Evolutionary conservation across 2,797 vertebrate genomes (phyloP).

Genomic region (Pelodytes ibericus): DNA sequence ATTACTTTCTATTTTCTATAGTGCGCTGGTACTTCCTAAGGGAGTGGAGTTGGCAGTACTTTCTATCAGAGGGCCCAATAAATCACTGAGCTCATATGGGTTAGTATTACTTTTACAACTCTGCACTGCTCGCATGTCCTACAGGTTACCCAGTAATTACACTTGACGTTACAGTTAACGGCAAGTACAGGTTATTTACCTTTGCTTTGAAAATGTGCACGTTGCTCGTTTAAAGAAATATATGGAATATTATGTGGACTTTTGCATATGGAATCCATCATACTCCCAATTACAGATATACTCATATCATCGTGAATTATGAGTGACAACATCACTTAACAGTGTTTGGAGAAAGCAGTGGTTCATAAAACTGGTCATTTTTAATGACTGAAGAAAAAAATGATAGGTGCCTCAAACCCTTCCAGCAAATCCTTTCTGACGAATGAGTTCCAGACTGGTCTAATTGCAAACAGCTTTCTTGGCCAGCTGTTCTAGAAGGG

Average conservation of each 20-base stretch:
- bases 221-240: conserved; percentile 24
- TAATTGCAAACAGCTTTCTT: conserved; percentile 48
- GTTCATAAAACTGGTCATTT: conserved; percentile 39
- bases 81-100: conserved; percentile 33
- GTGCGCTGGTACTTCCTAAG: conserved; percentile 25
- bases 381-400: conserved; percentile 34
- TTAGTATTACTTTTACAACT: conserved; percentile 34
- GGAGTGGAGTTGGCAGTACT: conserved; percentile 16
- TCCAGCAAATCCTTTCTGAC: conserved; percentile 50
- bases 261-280: conserved; percentile 40
- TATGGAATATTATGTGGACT: conserved; percentile 29
- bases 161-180: conserved; percentile 37
- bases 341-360: conserved; percentile 24
- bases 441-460: conserved; percentile 50
- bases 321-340: conserved; percentile 30
- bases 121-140: conserved; percentile 26
- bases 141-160: conserved; percentile 41
- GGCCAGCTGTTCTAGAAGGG: conserved; percentile 48
- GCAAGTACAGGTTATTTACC: conserved; percentile 44
- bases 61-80: conserved; percentile 17
- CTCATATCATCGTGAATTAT: conserved; percentile 39
- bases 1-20: conserved; percentile 48
- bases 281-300: conserved; percentile 31
- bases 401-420: conserved; percentile 43
- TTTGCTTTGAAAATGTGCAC: conserved; percentile 29